These are phyloP conservation scores for Esox lucius DNA, from an alignment of 2,797 vertebrate species.

Conservation along the genomic window DNA sequence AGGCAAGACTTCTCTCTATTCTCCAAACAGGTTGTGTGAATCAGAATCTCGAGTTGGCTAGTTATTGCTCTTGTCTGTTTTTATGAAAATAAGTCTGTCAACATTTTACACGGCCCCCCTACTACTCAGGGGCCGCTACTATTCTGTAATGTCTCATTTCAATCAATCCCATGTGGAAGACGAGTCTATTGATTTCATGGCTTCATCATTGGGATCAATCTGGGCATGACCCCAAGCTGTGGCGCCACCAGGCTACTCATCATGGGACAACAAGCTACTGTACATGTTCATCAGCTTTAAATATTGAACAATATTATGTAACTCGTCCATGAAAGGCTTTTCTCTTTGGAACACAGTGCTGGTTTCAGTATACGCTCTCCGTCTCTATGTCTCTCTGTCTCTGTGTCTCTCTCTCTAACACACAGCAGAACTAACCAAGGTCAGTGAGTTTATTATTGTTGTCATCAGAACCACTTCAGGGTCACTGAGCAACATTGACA, in stretches of 20 bases:
- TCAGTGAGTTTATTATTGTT: not conserved
- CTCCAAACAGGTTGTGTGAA: no score
- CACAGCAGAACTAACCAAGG: not conserved
- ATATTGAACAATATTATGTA: constrained; percentile 48
- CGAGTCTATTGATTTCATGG: constrained; percentile 3
- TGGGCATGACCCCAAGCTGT: constrained; percentile 9
- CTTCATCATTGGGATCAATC: constrained; percentile 14
- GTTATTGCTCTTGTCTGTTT: no score
- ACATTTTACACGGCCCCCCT: no score
- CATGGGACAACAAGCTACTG: constrained; percentile 30
- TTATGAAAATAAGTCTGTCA: no score
- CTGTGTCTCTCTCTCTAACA: not conserved
- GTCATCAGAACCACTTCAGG: not conserved
- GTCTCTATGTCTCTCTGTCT: not conserved
- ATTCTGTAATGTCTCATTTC: not conserved
- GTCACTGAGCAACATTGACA: not conserved
- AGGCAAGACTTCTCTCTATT: no score
- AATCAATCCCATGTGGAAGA: constrained; percentile 9
- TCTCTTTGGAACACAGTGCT: constrained; percentile 16
- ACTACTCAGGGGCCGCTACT: no score
- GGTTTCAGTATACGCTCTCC: constrained; percentile 5
- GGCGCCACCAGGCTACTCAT: constrained; percentile 20
- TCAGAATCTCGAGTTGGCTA: no score
- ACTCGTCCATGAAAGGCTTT: constrained; percentile 37
- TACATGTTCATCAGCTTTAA: constrained; percentile 40